Conservation (phyloP, 2,113 vertebrate genomes). For the Siniperca chuatsi region DNA sequence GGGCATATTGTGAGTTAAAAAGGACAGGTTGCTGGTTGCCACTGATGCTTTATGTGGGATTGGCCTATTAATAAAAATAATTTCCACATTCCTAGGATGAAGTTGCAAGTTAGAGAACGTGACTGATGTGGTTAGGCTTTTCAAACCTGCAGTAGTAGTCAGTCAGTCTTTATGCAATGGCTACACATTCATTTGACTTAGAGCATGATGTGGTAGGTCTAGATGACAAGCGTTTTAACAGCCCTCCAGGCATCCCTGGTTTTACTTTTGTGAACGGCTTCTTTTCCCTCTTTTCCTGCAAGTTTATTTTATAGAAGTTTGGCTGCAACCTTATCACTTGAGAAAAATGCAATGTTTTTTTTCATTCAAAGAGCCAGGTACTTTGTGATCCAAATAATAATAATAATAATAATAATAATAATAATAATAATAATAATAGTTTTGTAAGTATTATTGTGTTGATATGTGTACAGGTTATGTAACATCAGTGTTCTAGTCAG, state of each 20-base stretch:
- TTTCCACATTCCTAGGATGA: not conserved
- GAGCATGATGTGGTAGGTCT: too few species aligned
- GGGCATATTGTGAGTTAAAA: not conserved
- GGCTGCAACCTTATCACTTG: not conserved
- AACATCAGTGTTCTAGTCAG: not conserved
- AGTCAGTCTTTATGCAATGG: not conserved
- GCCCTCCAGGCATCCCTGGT: too few species aligned
- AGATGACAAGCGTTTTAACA: too few species aligned
- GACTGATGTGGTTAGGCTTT: not conserved
- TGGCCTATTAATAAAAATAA: not conserved
- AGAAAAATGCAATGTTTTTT: not conserved
- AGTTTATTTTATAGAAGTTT: not conserved
- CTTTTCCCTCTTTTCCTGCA: too few species aligned
- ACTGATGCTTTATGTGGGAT: not conserved
- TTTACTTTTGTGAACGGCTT: too few species aligned
- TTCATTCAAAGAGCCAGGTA: not conserved
- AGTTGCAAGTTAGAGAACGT: not conserved
- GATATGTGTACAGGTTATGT: not conserved
- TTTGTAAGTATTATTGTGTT: not conserved
- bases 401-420: too few species aligned
- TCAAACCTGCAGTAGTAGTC: not conserved
- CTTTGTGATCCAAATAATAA: not conserved
- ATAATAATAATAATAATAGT: too few species aligned
- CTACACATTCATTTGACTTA: too few species aligned
- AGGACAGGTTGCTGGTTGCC: not conserved